phyloP scores from a whole-genome alignment of 2,113 vertebrate species.

The Orthonyx spaldingii region DNA sequence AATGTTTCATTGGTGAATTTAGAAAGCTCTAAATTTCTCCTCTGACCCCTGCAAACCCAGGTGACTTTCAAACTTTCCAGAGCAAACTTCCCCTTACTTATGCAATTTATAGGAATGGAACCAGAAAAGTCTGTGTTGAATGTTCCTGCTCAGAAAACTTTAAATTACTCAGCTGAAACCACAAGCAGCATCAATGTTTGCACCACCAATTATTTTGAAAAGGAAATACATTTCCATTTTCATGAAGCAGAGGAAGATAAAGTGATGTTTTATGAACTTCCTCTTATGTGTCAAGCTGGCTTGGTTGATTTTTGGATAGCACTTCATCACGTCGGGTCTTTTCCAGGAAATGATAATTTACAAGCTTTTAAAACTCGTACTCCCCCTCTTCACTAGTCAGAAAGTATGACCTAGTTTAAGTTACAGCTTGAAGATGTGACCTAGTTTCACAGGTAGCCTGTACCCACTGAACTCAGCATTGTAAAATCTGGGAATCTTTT shows the following conservation, averaged over 20 bases:
- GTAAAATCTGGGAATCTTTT: background rate
- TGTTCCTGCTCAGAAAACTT: background rate
- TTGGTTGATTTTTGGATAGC: conserved; percentile 51
- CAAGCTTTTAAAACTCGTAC: conserved; percentile 19
- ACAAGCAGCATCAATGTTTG: background rate
- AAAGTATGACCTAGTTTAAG: conserved; percentile 52
- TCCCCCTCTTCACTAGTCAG: conserved; percentile 43
- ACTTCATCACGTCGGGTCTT: background rate
- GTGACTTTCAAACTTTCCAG: background rate
- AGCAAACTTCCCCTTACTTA: background rate
- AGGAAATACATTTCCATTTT: conserved; percentile 37
- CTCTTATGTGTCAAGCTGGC: conserved; percentile 9
- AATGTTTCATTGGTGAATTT: background rate
- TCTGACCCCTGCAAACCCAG: background rate
- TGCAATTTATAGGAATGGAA: conserved; percentile 22
- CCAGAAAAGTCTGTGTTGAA: background rate
- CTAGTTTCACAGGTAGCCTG: conserved; percentile 42
- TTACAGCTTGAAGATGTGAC: conserved; percentile 37
- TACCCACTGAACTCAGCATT: background rate
- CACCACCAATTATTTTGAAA: conserved; percentile 31
- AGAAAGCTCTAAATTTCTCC: background rate
- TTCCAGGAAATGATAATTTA: conserved; percentile 47
- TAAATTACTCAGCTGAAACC: conserved; percentile 30
- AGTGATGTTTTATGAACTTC: conserved; percentile 36
- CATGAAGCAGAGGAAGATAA: conserved; percentile 29